Base-by-base conservation (phyloP, 2,113 vertebrate species). In the Coregonus clupeaformis region DNA sequence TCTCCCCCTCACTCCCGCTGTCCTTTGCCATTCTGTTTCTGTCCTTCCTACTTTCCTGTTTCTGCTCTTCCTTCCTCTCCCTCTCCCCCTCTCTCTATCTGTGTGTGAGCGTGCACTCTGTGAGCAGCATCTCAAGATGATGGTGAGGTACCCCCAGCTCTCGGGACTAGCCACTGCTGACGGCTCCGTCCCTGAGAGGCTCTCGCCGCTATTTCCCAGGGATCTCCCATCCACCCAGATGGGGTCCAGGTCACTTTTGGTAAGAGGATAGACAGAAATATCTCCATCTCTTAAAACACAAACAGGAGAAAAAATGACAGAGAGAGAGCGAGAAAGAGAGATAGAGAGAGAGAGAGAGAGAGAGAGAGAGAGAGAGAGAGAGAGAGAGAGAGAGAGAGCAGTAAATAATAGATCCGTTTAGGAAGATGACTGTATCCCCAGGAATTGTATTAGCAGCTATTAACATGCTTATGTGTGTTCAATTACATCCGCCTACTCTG, bases 111-210 rank as follows among this genome's bases (percentile, higher is more conserved):
- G 36, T 87, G 89, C 87, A 88, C 88, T 91, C 86, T 89, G 85
- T 82, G 86, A 89, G 89, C 92, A 92, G 92, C 89, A 89, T 92
- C 91, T 92, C 90, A 92, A 92, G 91, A 94, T 95, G 95, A 97
- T 97, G 95, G 94, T 96, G 94, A 96, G 93, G 94, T 96, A 95
- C 94, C 95, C 95, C 92, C 95, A 97, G 95, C 95, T 95, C 96
- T 96, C 94, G 94, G 95, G 95, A 95, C 94, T 95, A 95, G 94
- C 96, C 94, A 94, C 89, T 96, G 96, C 94, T 95, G 94, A 95
- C 94, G 92, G 95, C 94, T 94, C 94, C 94, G 92, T 96, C 92
- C 95, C 93, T 93, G 94, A 95, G 95, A 95, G 93, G 93, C 95
- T 94, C 95, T 96, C 94, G 94, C 95, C 88, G 88, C 90, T 93